Base-by-base conservation (phyloP, 2,888 invertebrate species). In the Paralinhomoeus sp. region DNA sequence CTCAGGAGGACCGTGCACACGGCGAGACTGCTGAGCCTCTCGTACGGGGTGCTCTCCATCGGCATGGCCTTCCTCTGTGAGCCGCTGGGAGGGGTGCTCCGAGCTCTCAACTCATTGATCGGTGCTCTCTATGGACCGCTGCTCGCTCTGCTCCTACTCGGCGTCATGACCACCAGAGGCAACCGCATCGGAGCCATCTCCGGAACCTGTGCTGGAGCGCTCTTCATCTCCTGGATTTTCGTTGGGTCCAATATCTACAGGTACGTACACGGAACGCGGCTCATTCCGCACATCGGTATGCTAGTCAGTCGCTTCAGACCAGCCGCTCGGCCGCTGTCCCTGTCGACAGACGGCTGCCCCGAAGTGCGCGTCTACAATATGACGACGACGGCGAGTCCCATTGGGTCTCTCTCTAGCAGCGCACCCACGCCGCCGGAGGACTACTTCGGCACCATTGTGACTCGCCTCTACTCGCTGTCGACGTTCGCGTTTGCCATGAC, bases 11-110 rank as follows among this genome's bases (percentile, higher is more conserved):
- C 20, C 13, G 27, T 27, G 27, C 27, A 27, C 12, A 12, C 12
- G 27, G 27, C 41, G 9, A 43, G 23, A 22, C 15, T 37, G 33
- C 7, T 44, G 17, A 38, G 33, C 9, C 3, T 37, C n/a, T 22
- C 23, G 15, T 45, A 27, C 18, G 45, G 45, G 5, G 18, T 35
- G 17, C 5, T 22, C 15, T 17, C 43, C 34, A 44, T 44, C 7
- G 45, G 37, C 2, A 17, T 45, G 31, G 42, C 45, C 13, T 45
- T 45, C 27, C 31, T 24, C 20, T 36, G 37, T 5, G 33, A 44
- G 18, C 45, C 45, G 13, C 36, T 45, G 33, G 45, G 45, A 18
- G 45, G 45, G 2, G 31, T 45, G 7, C 17, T 45, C 15, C 5
- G n/a, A n/a, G 42, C 42, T 17, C 20, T 38, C 17, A 33, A 20